phyloP scores from a whole-genome alignment of 2,888 invertebrate species.

The Torymus texanus region DNA sequence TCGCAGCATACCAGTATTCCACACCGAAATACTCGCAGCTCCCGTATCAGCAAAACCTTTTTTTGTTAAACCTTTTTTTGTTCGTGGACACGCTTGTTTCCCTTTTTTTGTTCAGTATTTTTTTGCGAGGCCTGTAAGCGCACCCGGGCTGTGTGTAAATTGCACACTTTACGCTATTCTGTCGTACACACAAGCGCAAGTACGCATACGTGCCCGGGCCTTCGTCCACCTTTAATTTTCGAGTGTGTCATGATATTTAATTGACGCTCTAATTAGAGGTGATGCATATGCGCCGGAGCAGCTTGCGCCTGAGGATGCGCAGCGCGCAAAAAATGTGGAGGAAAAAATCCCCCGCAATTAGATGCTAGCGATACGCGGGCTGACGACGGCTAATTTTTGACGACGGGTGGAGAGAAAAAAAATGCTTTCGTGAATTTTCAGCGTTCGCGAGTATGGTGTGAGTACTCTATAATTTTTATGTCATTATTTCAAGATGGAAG shows the following conservation, averaged over 20 bases:
- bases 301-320: not conserved
- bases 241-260: constrained; percentile 65
- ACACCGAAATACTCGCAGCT: too few relatives aligned
- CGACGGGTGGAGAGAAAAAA: too few relatives aligned
- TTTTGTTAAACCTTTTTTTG: too few relatives aligned
- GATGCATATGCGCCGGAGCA: constrained; percentile 48
- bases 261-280: constrained; percentile 66
- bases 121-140: too few relatives aligned
- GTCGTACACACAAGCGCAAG: constrained; percentile 29
- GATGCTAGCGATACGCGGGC: constrained; percentile 7
- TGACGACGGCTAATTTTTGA: not conserved
- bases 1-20: too few relatives aligned
- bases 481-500: too few relatives aligned
- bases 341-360: constrained; percentile 11
- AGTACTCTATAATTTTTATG: too few relatives aligned
- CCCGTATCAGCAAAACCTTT: constrained; percentile 30
- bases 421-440: too few relatives aligned
- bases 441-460: too few relatives aligned
- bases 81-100: constrained; percentile 34
- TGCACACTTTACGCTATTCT: constrained; percentile 51
- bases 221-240: constrained; percentile 59
- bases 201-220: not conserved
- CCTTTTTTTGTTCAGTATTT: not conserved
- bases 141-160: not conserved
- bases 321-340: not conserved